These are phyloP conservation scores for Ceratoteleas bidentatus DNA, from an alignment of 1,140 invertebrate genomes.

Conservation along the genomic window DNA sequence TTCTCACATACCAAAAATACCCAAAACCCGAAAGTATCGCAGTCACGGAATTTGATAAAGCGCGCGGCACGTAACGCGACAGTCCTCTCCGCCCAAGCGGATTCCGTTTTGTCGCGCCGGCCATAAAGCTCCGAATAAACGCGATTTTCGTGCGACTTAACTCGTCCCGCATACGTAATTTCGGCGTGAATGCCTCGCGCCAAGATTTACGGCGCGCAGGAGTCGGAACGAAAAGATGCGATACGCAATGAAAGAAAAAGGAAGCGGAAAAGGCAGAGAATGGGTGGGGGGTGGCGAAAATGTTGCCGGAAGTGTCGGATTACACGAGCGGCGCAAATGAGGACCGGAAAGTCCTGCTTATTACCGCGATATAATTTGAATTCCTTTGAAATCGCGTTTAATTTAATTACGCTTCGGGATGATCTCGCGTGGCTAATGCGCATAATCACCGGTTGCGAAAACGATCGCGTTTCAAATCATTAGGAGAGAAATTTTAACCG, in stretches of 20 bases:
- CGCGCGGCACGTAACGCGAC: conserved; percentile 34
- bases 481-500: no score
- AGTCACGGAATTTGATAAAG: conserved; percentile 7
- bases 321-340: conserved; percentile 48
- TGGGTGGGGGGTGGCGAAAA: background rate
- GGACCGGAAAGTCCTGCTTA: conserved; percentile 27
- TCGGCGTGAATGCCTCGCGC: conserved; percentile 43
- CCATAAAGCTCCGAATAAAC: conserved; percentile 59
- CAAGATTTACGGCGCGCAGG: conserved; percentile 56
- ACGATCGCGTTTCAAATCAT: no score
- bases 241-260: conserved; percentile 59
- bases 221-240: conserved; percentile 46
- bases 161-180: conserved; percentile 66
- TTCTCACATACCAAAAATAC: no score
- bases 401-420: background rate
- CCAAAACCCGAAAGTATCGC: no score
- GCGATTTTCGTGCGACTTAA: conserved; percentile 61
- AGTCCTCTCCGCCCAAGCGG: conserved; percentile 42
- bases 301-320: conserved; percentile 23
- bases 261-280: conserved; percentile 26
- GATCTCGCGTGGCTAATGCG: no score
- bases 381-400: conserved; percentile 27
- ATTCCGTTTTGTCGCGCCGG: conserved; percentile 35
- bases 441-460: no score
- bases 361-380: conserved; percentile 38